Conservation (phyloP, 2,797 vertebrate genomes). For the Cyclopterus lumpus region DNA sequence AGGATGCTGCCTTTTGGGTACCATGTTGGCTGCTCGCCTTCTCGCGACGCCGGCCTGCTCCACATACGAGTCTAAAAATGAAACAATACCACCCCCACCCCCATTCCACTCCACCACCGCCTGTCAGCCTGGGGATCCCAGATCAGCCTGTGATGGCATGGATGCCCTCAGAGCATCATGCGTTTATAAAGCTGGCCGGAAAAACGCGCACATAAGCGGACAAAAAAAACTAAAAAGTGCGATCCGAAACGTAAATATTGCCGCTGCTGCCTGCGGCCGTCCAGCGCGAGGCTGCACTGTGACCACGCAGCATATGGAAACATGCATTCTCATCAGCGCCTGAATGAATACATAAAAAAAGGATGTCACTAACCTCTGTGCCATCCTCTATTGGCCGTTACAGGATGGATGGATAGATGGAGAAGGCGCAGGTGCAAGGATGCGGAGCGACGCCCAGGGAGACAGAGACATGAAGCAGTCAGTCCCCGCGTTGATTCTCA, state of each 20-base stretch:
- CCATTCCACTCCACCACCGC: background rate
- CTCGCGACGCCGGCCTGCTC: conserved; percentile 61
- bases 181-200: background rate
- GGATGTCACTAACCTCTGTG: conserved; percentile 76
- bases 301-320: fast-evolving
- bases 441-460: conserved; percentile 74
- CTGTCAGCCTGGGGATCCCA: conserved; percentile 39
- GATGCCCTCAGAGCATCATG: conserved; percentile 20
- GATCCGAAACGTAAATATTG: background rate
- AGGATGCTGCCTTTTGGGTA: conserved; percentile 60
- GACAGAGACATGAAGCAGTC: conserved; percentile 60
- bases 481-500: conserved; percentile 13
- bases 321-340: background rate
- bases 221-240: background rate
- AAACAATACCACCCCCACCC: conserved; percentile 10
- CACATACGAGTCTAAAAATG: conserved; percentile 68
- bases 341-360: background rate
- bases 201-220: background rate
- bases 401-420: conserved; percentile 52
- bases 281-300: background rate
- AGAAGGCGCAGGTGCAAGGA: conserved; percentile 81
- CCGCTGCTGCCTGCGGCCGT: background rate
- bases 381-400: conserved; percentile 78
- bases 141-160: conserved; percentile 39
- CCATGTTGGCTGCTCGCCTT: conserved; percentile 55